phyloP scores from a whole-genome alignment of 2,113 vertebrate genomes.

The Capreolus pygargus region DNA sequence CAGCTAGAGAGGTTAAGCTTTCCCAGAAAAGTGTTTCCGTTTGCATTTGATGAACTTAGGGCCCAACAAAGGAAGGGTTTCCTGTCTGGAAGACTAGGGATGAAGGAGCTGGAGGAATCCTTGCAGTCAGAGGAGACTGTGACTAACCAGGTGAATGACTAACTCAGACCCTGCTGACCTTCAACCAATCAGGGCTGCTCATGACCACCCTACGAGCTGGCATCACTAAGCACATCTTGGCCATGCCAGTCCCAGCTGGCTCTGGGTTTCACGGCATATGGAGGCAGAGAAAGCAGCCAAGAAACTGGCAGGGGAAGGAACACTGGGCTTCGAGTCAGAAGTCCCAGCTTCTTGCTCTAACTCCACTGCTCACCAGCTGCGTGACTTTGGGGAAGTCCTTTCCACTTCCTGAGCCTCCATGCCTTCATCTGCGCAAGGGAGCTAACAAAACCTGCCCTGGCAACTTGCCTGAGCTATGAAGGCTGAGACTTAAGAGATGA shows the following conservation, averaged over 20 bases:
- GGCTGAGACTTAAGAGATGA: neutral
- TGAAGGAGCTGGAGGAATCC: conserved; percentile 23
- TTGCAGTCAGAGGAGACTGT: neutral
- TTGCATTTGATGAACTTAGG: conserved; percentile 51
- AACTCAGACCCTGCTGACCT: conserved; percentile 39
- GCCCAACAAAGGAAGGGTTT: conserved; percentile 50
- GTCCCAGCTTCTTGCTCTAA: neutral
- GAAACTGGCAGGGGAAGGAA: conserved; percentile 47
- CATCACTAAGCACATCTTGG: conserved; percentile 6
- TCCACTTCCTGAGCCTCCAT: neutral
- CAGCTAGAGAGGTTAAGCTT: conserved; percentile 52
- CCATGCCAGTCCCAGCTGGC: conserved; percentile 33
- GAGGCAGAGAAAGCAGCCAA: conserved; percentile 46
- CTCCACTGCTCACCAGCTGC: neutral
- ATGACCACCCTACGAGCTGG: conserved; percentile 10
- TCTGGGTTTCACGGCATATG: conserved; percentile 58
- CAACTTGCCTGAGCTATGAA: neutral
- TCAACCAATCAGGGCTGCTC: conserved; percentile 31
- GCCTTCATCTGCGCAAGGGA: neutral
- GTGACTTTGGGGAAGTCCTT: neutral
- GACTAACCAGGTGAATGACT: conserved; percentile 72
- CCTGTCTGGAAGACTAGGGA: conserved; percentile 13
- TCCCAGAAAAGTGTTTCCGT: conserved; percentile 65
- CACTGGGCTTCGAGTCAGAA: conserved; percentile 13
- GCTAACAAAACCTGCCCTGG: neutral